Conservation (phyloP, 2,113 vertebrate species). For the Cebus imitator region DNA sequence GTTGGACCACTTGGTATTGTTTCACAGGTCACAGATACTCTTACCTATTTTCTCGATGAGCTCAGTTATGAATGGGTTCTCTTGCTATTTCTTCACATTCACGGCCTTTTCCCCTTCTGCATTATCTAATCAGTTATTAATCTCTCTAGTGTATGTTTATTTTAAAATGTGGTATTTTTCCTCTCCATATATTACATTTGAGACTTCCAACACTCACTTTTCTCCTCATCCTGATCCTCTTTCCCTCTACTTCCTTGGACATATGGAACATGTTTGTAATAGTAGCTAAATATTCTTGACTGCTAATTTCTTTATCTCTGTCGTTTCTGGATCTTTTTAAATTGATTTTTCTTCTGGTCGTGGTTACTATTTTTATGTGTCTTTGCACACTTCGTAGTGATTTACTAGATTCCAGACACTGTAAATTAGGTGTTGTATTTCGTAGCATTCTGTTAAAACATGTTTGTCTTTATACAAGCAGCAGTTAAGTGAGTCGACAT, state of each 20-base stretch:
- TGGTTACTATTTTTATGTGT: not conserved
- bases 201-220: not conserved
- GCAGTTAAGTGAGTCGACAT: not conserved
- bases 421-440: not conserved
- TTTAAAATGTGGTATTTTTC: not conserved
- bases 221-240: not conserved
- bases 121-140: not conserved
- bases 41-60: rapidly evolving
- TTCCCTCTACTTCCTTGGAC: not conserved
- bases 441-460: not conserved
- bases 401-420: not conserved
- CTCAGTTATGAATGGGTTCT: not conserved
- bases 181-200: not conserved
- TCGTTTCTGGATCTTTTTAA: not conserved
- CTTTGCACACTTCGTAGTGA: not conserved
- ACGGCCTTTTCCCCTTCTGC: not conserved
- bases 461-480: not conserved
- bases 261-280: not conserved
- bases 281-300: not conserved
- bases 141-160: not conserved
- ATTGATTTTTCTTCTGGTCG: not conserved
- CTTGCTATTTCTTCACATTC: not conserved
- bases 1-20: too few species aligned
- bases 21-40: not conserved
- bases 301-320: not conserved